Evolutionary conservation across 2,888 invertebrate genomes (phyloP), one percentile per base, ranked within the genome.

Genomic region (Hypselothyrea guttata): DNA sequence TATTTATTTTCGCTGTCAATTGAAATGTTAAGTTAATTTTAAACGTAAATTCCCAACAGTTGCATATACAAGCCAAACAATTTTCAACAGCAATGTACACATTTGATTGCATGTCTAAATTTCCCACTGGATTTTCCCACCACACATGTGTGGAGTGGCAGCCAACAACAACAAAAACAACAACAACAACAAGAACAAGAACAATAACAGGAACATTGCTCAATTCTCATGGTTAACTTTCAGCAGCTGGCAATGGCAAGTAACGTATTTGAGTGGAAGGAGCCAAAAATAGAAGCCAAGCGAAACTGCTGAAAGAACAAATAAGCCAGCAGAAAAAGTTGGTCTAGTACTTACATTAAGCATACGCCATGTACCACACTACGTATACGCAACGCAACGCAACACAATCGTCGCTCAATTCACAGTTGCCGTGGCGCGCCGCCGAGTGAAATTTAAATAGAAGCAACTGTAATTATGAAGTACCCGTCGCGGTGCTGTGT

Each of bases 401-500:
- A 75, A 52, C 49, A 64, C 75, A 75, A 75, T 59, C 47, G 54
- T 28, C 13, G 37, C 37, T 40, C 22, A 30, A 41, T 18, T 22
- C 35, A 28, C 12, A 12, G 33, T 38, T 13, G 15, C 35, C 40
- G 54, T 52, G 69, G 56, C 42, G 33, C 45, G 53, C 65, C 65
- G 55, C 60, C 60, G 22, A 56, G 60, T 70, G 41, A 59, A 77
- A 68, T 84, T 84, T 84, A 63, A 84, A 77, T 77, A 67, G 78
- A 58, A 67, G 58, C 78, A 64, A 62, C 64, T 71, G 58, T 68
- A 82, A 77, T 78, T 78, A 78, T 82, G 62, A 84, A 82, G 82
- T 71, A 59, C 56, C 75, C 78, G 61, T 45, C 59, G 41, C 42
- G 48, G 54, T 22, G 5, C 59, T 41, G 38, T 51, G 54, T 63